These are phyloP conservation scores for Augiades crinisus DNA, from an alignment of 2,888 invertebrate genomes.

Conservation along the genomic window DNA sequence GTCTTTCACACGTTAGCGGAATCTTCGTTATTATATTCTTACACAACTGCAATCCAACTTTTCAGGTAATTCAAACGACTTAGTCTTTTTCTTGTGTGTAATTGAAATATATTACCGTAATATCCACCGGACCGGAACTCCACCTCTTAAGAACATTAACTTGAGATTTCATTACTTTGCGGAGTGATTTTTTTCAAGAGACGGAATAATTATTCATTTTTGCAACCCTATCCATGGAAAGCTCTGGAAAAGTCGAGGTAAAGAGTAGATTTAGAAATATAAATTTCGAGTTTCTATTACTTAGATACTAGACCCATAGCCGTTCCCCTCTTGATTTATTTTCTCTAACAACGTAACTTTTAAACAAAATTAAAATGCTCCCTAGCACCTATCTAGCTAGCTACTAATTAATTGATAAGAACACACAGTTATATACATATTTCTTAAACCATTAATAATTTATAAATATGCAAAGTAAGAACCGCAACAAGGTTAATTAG, in stretches of 20 bases:
- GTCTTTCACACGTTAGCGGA: constrained; percentile 67
- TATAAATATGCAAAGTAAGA: neutral
- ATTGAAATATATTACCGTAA: constrained; percentile 82
- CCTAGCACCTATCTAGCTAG: constrained; percentile 19
- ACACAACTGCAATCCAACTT: constrained; percentile 75
- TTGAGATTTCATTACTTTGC: constrained; percentile 76
- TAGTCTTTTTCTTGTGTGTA: constrained; percentile 81
- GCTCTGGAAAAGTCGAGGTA: constrained; percentile 56
- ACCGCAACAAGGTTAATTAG: constrained; percentile 4
- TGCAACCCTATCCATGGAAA: constrained; percentile 55
- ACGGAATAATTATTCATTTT: constrained; percentile 78
- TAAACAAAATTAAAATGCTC: constrained; percentile 18
- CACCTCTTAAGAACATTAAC: constrained; percentile 74
- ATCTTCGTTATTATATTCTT: constrained; percentile 74
- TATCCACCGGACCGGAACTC: constrained; percentile 75
- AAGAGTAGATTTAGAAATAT: constrained; percentile 28
- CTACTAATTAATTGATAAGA: no score
- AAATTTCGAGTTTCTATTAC: constrained; percentile 31
- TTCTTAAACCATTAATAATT: neutral
- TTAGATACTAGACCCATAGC: constrained; percentile 7
- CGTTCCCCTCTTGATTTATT: constrained; percentile 18
- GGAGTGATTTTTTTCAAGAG: constrained; percentile 75
- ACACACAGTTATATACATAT: no score
- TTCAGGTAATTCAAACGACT: constrained; percentile 80
- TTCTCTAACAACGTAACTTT: constrained; percentile 22